phyloP scores from a whole-genome alignment of 2,113 vertebrate species.

The Collichthys lucidus region DNA sequence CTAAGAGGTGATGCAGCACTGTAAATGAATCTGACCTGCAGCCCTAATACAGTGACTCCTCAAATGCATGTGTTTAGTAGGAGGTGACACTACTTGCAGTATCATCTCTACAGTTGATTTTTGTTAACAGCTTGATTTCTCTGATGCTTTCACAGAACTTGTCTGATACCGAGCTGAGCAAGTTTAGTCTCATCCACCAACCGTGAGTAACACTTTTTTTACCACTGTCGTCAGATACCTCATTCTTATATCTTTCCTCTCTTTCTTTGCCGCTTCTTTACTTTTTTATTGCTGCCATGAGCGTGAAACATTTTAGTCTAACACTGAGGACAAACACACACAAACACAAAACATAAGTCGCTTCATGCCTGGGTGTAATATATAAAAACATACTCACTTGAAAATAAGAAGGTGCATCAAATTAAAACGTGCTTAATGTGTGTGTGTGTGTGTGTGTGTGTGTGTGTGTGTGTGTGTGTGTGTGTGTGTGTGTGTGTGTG shows the following conservation, averaged over 20 bases:
- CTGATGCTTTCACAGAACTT: slow-evolving; percentile 81
- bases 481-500: not conserved
- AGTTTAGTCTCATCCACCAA: slow-evolving; percentile 85
- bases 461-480: not conserved
- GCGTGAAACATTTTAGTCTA: not conserved
- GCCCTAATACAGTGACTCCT: not conserved
- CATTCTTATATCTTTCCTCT: not conserved
- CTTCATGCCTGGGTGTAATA: not conserved
- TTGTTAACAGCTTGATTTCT: slow-evolving; percentile 12
- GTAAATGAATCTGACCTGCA: not conserved
- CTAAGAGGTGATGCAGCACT: not conserved
- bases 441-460: not conserved
- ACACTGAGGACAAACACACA: not conserved
- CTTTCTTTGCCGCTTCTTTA: not conserved
- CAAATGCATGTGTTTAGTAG: not conserved
- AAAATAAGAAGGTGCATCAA: not conserved
- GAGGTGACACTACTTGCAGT: not conserved
- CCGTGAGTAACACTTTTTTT: slow-evolving; percentile 82
- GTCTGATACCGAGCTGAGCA: slow-evolving; percentile 82
- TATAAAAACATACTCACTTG: not conserved
- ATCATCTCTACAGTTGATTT: not conserved
- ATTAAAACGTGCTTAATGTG: not conserved
- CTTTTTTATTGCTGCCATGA: not conserved
- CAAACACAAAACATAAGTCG: too few species aligned
- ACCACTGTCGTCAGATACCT: not conserved